Conservation (phyloP, 2,113 vertebrate species). For the Bujurquina vittata region DNA sequence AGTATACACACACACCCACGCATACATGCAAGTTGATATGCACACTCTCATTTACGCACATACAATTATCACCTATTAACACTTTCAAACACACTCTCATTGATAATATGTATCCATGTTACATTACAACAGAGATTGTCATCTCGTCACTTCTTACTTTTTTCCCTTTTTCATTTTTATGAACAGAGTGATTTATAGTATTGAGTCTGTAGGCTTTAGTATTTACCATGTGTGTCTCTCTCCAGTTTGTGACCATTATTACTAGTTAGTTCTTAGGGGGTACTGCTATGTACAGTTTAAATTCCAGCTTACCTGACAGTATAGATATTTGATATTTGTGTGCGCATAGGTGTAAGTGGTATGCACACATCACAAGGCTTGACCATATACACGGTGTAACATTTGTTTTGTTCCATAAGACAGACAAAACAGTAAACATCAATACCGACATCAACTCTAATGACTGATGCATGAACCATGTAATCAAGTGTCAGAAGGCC, state of each 20-base stretch:
- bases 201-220: conserved; percentile 23
- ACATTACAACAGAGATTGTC: conserved; percentile 82
- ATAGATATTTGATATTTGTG: conserved; percentile 54
- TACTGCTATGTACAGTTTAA: conserved; percentile 75
- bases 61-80: conserved; percentile 53
- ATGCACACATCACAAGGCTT: conserved; percentile 56
- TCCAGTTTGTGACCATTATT: conserved; percentile 49
- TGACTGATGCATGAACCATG: conserved; percentile 41
- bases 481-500: conserved; percentile 46
- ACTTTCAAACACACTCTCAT: conserved; percentile 65
- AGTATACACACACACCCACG: conserved; percentile 63
- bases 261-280: conserved; percentile 46
- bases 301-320: conserved; percentile 44
- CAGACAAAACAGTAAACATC: conserved; percentile 67
- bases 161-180: conserved; percentile 47
- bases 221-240: conserved; percentile 23
- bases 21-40: conserved; percentile 60
- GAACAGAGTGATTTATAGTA: conserved; percentile 36
- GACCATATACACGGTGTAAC: conserved; percentile 61
- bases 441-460: conserved; percentile 61
- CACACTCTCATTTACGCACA: conserved; percentile 20
- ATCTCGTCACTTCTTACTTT: conserved; percentile 71
- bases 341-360: conserved; percentile 40
- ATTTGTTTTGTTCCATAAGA: conserved; percentile 60
- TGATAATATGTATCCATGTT: conserved; percentile 74